Evolutionary conservation across 2,888 invertebrate genomes (phyloP), one percentile per base, ranked within the genome.

Genomic region (Hemistola chrysoprasaria): DNA sequence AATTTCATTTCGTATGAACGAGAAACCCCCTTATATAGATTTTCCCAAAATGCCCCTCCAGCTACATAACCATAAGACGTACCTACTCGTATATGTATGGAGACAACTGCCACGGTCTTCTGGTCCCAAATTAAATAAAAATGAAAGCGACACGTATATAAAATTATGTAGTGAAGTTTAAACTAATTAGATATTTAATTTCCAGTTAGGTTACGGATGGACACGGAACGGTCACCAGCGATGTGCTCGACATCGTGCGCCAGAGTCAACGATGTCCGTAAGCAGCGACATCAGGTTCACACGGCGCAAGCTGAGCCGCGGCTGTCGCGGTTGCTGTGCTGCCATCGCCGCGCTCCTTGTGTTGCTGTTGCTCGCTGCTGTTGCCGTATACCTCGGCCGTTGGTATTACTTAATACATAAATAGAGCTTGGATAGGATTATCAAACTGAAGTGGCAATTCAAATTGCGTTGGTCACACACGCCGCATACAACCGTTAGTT

Each of bases 231-330:
- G 75, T 6, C 72, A 75, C 46, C 73, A 79, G 39, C 70, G 85
- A 9, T 82, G 87, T 52, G 73, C 78, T 46, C 67, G 77, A 32
- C 82, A 84, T 56, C 74, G 83, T 6, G 84, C 86, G 29, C 93
- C 95, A 23, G 95, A 95, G 77, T 95, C 95, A 22, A 95, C 95
- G 42, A 82, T 95, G 62, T 95, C 96, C 0, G 95, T 95, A 55
- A 95, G 95, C 90, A 96, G 96, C 62, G 96, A 97, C 80, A 96
- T 97, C 73, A 91, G 96, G 56, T 97, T 97, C 81, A 96, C 96
- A 8, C 91, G 95, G 36, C 92, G 94, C 64, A 96, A 96, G 82
- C 90, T 96, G 56, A 94, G 95, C 53, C 93, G 95, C 38, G 95
- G 95, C 56, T 95, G 95, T 76, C 93, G 95, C 67, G 95, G 96